These are phyloP conservation scores for Melanostigma gelatinosum DNA, from an alignment of 2,113 vertebrate genomes.

Conservation along the genomic window DNA sequence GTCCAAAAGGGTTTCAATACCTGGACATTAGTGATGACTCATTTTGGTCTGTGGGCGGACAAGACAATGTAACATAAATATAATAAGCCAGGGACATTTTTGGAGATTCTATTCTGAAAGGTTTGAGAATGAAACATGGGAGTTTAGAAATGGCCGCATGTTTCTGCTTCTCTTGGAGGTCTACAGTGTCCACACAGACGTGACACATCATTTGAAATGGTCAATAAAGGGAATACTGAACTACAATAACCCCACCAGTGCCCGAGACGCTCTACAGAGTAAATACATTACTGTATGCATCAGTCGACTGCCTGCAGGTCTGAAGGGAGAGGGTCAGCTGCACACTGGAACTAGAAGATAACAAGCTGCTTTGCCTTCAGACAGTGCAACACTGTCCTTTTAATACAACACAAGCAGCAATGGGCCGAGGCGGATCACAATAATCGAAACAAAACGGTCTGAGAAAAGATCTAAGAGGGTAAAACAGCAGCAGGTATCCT, in stretches of 20 bases:
- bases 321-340: neutral
- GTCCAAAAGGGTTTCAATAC: neutral
- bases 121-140: no score
- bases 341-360: neutral
- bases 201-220: neutral
- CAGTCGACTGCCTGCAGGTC: neutral
- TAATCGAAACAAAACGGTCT: neutral
- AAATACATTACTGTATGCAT: neutral
- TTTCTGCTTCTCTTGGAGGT: neutral
- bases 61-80: neutral
- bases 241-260: neutral
- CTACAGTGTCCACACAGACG: neutral
- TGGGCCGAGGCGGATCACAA: neutral
- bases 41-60: neutral
- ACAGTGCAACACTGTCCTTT: neutral
- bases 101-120: neutral
- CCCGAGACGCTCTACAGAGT: neutral
- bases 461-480: neutral
- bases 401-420: neutral
- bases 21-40: neutral
- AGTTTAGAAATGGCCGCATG: neutral
- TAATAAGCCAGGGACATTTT: neutral
- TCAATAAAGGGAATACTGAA: neutral
- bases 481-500: neutral
- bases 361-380: neutral